Evolutionary conservation across 2,888 invertebrate genomes (phyloP).

Genomic region (Rhynchonema sp.): DNA sequence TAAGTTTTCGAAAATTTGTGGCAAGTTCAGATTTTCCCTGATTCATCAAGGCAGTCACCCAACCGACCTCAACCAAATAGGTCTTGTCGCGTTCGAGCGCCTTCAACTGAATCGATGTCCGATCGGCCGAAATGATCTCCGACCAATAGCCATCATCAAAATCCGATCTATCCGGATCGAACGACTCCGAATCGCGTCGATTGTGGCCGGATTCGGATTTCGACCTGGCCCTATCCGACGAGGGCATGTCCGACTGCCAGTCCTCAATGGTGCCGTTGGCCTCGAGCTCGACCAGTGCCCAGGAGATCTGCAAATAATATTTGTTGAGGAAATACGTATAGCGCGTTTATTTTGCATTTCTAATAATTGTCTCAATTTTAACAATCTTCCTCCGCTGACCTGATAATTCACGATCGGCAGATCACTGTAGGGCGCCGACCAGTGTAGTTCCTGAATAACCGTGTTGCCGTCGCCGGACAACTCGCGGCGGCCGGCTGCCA

Average conservation of each 20-base stretch:
- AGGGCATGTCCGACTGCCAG: neutral
- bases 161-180: neutral
- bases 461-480: neutral
- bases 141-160: neutral
- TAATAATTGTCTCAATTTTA: too few relatives aligned
- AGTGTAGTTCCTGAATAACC: conserved; percentile 7
- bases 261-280: neutral
- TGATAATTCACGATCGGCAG: conserved; percentile 23
- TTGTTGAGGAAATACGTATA: too few relatives aligned
- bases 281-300: neutral
- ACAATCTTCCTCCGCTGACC: conserved; percentile 8
- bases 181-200: neutral
- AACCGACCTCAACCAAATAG: conserved; percentile 17
- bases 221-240: neutral
- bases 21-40: neutral
- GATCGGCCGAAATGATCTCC: neutral
- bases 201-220: too few relatives aligned
- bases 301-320: neutral
- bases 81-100: conserved; percentile 15
- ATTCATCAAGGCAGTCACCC: neutral
- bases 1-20: too few relatives aligned
- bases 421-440: conserved; percentile 21
- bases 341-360: too few relatives aligned
- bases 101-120: neutral
- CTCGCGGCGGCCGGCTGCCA: conserved; percentile 2